Base-by-base conservation (phyloP, 2,888 invertebrate genomes). In the Argyresthia albistria region DNA sequence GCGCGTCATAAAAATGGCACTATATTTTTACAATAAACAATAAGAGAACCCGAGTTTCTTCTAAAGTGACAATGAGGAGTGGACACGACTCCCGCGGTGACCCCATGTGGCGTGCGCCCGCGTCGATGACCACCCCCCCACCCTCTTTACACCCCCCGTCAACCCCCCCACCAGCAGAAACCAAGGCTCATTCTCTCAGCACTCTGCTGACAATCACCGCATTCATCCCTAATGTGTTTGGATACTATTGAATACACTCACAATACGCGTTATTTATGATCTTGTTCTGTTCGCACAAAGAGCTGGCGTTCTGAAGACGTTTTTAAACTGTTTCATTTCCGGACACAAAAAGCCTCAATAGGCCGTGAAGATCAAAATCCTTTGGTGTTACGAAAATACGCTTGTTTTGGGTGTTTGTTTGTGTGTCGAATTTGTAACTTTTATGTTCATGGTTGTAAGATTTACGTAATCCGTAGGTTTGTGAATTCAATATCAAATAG, bases 221-320 rank as follows among this genome's bases (percentile, higher is more conserved):
- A 82, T 84, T 82, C 79, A 73, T 64, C 73, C 71, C 80, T 83
- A 83, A 84, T 84, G 82, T 81, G 78, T 82, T 82, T 82, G 76
- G 75, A 64, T 70, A 74, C 77, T 74, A 74, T 79, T 80, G 76
- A 76, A 80, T 71, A 63, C 68, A 59, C 67, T 62, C 72, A 80
- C 80, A 81, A 80, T 76, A 67, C 67, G 61, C 64, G 67, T 86
- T 78, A 83, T 86, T 83, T 86, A 84, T 80, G 78, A 66, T 59
- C 66, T 53, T 73, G 73, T 79, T 79, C 73, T 73, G 72, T 66
- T 73, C 73, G 68, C 71, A 79, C 80, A 80, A 80, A 70, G 61
- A 65, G 10, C 12, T 60, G 61, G 65, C 12, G 12, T 36, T 65
- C 64, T 73, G 70, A 72, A 69, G 70, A 70, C 68, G 61, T 68